Percentiles rank a stretch among this genome's conserved stretches.
Evolutionary conservation across 92 coral and sea anemone species (phyloP).

Genomic region (Palythoa caribaeorum): DNA sequence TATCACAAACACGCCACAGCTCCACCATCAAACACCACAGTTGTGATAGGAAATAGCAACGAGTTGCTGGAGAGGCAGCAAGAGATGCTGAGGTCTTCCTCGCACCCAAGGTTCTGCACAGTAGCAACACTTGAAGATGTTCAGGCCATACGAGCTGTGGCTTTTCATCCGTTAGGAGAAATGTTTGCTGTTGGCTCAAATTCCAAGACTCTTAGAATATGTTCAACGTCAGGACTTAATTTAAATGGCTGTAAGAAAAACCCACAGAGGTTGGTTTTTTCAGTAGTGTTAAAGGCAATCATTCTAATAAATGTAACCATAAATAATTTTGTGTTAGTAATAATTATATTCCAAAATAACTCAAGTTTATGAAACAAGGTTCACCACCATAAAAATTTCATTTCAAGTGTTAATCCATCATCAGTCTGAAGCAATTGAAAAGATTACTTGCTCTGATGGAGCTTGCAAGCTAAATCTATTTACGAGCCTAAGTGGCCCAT

Average conservation of each 20-base stretch:
- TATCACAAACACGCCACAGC: constrained; percentile 68
- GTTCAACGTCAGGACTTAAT: constrained; percentile 69
- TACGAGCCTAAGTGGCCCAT: too few species aligned
- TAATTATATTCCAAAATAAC: too few species aligned
- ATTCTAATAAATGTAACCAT: too few species aligned
- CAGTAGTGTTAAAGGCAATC: neutral
- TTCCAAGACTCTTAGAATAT: constrained; percentile 86
- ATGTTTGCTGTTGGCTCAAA: constrained; percentile 94
- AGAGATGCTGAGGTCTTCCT: constrained; percentile 54
- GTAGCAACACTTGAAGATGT: constrained; percentile 88
- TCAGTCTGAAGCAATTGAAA: too few species aligned
- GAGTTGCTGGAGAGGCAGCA: constrained; percentile 58
- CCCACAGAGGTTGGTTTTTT: constrained; percentile 51
- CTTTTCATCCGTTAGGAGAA: constrained; percentile 91
- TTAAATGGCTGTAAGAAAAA: constrained; percentile 54
- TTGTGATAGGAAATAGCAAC: constrained; percentile 8
- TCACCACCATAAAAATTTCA: too few species aligned
- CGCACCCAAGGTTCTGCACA: constrained; percentile 74
- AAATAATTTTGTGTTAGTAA: too few species aligned
- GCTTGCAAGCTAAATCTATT: too few species aligned
- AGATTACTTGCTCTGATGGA: too few species aligned
- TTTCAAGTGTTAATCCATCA: too few species aligned
- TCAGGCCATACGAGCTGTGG: constrained; percentile 94
- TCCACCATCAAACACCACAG: constrained; percentile 53
- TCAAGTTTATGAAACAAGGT: too few species aligned